phyloP scores from a whole-genome alignment of 2,888 invertebrate genomes.

The Pomacea canaliculata region DNA sequence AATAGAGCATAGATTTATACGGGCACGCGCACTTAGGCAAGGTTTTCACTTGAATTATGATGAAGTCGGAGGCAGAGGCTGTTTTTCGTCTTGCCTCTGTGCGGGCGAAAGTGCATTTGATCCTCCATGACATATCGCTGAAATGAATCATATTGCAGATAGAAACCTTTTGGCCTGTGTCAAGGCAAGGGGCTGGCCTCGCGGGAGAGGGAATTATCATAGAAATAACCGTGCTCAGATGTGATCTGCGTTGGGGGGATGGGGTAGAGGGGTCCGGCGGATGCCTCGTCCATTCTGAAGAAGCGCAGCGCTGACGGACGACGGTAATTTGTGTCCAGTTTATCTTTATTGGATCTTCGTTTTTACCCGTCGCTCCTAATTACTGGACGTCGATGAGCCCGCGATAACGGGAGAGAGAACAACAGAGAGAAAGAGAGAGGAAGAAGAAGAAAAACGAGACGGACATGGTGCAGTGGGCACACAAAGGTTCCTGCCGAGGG shows the following conservation, averaged over 20 bases:
- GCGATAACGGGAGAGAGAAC: too few relatives aligned
- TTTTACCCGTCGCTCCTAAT: slow-evolving; percentile 25
- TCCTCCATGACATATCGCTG: slow-evolving; percentile 33
- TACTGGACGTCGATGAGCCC: slow-evolving; percentile 27
- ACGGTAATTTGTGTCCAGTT: slow-evolving; percentile 34
- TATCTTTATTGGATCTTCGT: slow-evolving; percentile 38
- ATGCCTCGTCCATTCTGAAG: slow-evolving; percentile 26
- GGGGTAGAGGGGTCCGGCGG: background rate
- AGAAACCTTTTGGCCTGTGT: slow-evolving; percentile 34
- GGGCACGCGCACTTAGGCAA: slow-evolving; percentile 29
- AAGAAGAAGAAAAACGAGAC: too few relatives aligned
- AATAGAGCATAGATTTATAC: slow-evolving; percentile 39
- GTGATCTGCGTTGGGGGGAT: slow-evolving; percentile 12
- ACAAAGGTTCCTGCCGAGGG: too few relatives aligned
- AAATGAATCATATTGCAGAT: slow-evolving; percentile 38
- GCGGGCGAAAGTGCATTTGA: slow-evolving; percentile 31
- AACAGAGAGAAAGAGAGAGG: too few relatives aligned
- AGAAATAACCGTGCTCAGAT: slow-evolving; percentile 32
- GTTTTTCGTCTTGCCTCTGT: slow-evolving; percentile 25
- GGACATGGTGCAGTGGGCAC: too few relatives aligned
- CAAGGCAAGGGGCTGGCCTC: slow-evolving; percentile 27
- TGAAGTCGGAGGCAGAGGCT: slow-evolving; percentile 29
- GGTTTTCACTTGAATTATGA: slow-evolving; percentile 32
- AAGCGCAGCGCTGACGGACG: slow-evolving; percentile 26
- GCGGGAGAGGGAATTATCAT: slow-evolving; percentile 34